These are phyloP conservation scores for Thereva unica DNA, from an alignment of 2,888 invertebrate genomes.

Conservation along the genomic window DNA sequence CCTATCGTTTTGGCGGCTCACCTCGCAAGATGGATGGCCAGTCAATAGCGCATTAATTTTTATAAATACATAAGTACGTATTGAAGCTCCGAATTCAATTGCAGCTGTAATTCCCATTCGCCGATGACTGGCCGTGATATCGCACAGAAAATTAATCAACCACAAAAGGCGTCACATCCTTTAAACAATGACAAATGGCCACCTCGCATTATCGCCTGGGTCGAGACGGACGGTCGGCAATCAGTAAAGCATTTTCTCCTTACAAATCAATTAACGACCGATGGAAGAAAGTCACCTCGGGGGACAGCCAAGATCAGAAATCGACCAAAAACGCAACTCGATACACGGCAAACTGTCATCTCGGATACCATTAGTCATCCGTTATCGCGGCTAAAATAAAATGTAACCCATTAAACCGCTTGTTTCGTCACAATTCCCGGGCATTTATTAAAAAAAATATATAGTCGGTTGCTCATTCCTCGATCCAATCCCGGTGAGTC, in stretches of 20 bases:
- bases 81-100: neutral
- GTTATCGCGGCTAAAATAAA: conserved; percentile 38
- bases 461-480: conserved; percentile 1
- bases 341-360: conserved; percentile 39
- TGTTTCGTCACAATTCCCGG: conserved; percentile 38
- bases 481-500: neutral
- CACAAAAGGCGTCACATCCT: conserved; percentile 41
- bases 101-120: conserved; percentile 16
- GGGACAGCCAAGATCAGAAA: neutral
- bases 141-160: conserved; percentile 38
- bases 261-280: conserved; percentile 42
- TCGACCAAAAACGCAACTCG: conserved; percentile 3
- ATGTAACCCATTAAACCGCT: conserved; percentile 41
- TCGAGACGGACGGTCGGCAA: conserved; percentile 33
- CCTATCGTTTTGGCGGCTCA: too few species aligned
- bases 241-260: conserved; percentile 38
- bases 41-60: neutral
- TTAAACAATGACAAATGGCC: conserved; percentile 43
- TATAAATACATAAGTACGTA: conserved; percentile 1
- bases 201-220: conserved; percentile 35
- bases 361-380: conserved; percentile 40
- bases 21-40: too few species aligned
- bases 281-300: conserved; percentile 27
- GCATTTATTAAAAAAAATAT: conserved; percentile 24
- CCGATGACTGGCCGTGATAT: conserved; percentile 25